Evolutionary conservation across 2,797 vertebrate genomes (phyloP).

Genomic region (Cynopterus sphinx): DNA sequence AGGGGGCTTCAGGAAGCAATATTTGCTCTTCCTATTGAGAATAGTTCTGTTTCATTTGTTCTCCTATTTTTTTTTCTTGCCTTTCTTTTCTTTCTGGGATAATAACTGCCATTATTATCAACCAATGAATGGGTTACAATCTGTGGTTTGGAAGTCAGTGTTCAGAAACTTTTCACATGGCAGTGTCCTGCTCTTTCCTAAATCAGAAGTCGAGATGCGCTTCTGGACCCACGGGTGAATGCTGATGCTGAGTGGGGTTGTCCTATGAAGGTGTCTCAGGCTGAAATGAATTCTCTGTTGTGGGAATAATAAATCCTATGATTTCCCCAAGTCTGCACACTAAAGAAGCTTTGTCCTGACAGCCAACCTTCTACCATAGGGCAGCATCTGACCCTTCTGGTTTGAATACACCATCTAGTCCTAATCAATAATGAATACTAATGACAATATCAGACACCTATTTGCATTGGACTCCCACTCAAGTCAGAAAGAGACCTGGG

Average conservation of each 20-base stretch:
- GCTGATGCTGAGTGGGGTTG: neutral
- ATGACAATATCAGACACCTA: constrained; percentile 61
- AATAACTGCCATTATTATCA: neutral
- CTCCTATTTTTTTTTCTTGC: too few relatives aligned
- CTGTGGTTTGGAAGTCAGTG: neutral
- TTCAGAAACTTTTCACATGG: neutral
- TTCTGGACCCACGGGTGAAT: neutral
- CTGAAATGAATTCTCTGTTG: too few relatives aligned
- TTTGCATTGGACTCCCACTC: neutral
- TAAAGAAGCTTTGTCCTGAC: neutral
- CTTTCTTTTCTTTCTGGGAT: neutral
- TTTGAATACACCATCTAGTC: constrained; percentile 29
- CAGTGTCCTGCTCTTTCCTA: neutral
- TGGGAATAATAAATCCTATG: too few relatives aligned
- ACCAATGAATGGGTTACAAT: neutral
- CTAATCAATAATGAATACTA: constrained; percentile 78
- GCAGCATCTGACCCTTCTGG: neutral
- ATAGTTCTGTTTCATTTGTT: neutral
- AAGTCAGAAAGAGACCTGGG: constrained; percentile 30
- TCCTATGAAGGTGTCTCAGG: rapidly evolving
- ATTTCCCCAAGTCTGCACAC: neutral
- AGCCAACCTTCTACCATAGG: neutral
- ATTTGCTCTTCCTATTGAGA: too few relatives aligned
- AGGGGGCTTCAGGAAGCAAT: neutral
- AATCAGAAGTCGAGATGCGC: neutral